Percentiles rank a stretch among this genome's conserved stretches.
phyloP scores from a whole-genome alignment of 2,797 vertebrate species.

The Clarias fuscus region DNA sequence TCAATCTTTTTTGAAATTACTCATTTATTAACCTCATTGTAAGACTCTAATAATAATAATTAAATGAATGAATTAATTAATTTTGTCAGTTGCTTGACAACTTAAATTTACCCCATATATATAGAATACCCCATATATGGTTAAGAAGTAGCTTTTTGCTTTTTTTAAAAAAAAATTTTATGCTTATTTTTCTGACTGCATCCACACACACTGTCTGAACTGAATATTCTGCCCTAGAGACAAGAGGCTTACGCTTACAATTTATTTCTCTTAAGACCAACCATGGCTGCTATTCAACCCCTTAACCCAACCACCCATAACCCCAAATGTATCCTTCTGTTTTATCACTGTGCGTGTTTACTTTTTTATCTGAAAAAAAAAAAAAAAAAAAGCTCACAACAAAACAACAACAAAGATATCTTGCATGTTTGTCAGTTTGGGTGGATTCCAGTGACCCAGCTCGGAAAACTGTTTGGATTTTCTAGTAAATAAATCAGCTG shows the following conservation, averaged over 20 bases:
- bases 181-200: background rate
- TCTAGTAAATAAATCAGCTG: conserved; percentile 12
- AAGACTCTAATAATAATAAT: conserved; percentile 23
- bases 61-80: background rate
- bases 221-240: background rate
- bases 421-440: background rate
- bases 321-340: background rate
- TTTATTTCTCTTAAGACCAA: background rate
- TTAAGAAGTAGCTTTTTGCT: background rate
- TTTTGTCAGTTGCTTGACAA: conserved; percentile 14
- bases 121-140: background rate
- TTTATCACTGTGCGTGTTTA: background rate
- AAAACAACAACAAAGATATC: too few relatives aligned
- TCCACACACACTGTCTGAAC: background rate
- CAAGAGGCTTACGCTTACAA: background rate
- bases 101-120: background rate
- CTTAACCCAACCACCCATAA: background rate
- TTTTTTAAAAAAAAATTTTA: too few relatives aligned
- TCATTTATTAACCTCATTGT: conserved; percentile 25
- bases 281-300: background rate
- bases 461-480: background rate
- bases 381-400: background rate
- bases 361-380: background rate
- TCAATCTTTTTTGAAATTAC: too few relatives aligned
- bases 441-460: background rate